These are phyloP conservation scores for Spodoptera exigua DNA, from an alignment of 2,888 invertebrate species.

Conservation along the genomic window DNA sequence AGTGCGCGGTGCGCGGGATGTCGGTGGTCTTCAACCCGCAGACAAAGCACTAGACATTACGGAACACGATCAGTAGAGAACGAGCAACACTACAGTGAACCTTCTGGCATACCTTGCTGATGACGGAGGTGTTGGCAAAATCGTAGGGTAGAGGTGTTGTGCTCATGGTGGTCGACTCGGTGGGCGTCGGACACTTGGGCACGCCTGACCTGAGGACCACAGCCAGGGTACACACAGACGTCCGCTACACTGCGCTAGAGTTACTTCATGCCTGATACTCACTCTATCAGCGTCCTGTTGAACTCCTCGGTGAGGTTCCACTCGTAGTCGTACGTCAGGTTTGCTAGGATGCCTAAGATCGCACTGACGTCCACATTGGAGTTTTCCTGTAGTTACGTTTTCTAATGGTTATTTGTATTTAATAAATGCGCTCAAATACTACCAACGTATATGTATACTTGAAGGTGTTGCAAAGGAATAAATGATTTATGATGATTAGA, in stretches of 20 bases:
- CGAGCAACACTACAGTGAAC: too few species aligned
- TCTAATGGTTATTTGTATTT: too few species aligned
- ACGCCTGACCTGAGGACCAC: conserved; percentile 35
- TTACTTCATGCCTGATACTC: conserved; percentile 17
- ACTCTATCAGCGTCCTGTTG: conserved; percentile 63
- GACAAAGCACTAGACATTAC: conserved; percentile 71
- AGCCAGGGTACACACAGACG: too few species aligned
- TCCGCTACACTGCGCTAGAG: not conserved
- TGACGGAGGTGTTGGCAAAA: conserved; percentile 58
- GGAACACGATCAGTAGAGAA: too few species aligned
- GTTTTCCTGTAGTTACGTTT: too few species aligned
- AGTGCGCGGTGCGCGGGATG: conserved; percentile 68
- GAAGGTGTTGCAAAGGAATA: too few species aligned
- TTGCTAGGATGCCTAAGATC: conserved; percentile 30
- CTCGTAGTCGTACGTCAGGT: conserved; percentile 63
- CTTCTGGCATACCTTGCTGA: conserved; percentile 66
- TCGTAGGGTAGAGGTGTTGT: conserved; percentile 35
- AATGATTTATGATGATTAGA: too few species aligned
- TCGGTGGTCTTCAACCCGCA: conserved; percentile 68
- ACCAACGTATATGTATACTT: too few species aligned
- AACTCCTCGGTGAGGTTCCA: conserved; percentile 66
- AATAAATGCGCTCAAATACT: too few species aligned
- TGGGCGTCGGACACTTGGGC: conserved; percentile 63
- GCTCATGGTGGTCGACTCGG: conserved; percentile 13
- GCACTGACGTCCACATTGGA: conserved; percentile 10